These are phyloP conservation scores for Lepus oiostolus DNA, from an alignment of 2,797 vertebrate species.

Conservation along the genomic window DNA sequence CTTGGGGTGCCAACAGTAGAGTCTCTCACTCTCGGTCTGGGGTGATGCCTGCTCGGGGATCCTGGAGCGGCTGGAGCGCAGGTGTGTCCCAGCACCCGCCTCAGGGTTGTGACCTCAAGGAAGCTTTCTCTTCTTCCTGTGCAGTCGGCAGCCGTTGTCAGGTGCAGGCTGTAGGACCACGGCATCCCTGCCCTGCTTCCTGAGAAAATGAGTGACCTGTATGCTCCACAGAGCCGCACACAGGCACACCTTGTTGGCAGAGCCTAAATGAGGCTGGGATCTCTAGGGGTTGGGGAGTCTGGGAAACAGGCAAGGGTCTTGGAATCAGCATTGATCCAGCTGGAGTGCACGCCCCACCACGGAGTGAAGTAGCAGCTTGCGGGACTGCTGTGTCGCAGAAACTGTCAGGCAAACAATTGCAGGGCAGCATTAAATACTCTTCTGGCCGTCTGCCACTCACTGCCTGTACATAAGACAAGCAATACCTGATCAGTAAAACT, in stretches of 20 bases:
- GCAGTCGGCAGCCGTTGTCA: background rate
- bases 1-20: background rate
- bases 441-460: background rate
- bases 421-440: background rate
- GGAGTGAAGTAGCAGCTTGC: background rate
- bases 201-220: background rate
- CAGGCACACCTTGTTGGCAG: background rate
- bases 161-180: background rate
- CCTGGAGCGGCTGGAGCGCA: background rate
- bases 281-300: background rate
- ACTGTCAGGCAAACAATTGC: background rate
- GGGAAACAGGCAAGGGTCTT: conserved; percentile 25
- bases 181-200: background rate
- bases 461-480: background rate
- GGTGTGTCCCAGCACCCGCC: background rate
- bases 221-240: background rate
- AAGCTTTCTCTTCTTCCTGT: background rate
- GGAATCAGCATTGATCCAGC: conserved; percentile 3
- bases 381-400: background rate
- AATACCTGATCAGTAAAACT: background rate
- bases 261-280: background rate
- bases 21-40: background rate
- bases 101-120: background rate
- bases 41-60: background rate
- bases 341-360: background rate